Evolutionary conservation across 2,797 vertebrate species (phyloP), one percentile per base, ranked within the genome.

Genomic region (Etheostoma nigrum): DNA sequence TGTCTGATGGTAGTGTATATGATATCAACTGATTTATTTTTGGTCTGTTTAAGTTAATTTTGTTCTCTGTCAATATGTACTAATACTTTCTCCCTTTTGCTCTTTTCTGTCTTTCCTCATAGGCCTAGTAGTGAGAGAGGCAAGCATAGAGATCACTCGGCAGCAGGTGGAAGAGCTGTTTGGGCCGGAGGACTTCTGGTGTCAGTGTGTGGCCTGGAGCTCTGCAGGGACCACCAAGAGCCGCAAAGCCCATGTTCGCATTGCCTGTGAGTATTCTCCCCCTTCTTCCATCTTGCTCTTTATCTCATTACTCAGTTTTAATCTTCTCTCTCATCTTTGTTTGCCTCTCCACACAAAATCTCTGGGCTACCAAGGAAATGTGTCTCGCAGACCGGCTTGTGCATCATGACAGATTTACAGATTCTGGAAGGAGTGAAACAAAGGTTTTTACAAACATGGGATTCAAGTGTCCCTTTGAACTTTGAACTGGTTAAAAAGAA

Each of bases 161-260:
- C 98, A 99, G 93, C 98, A 99, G 84, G 98, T 99, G 25, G 98
- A 99, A 91, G 98, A 99, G 82, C 95, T 99, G 52, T 99, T 99
- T 0, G 97, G 98, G 12, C 96, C 97, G 0, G 98, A 99, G 91
- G 98, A 99, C 90, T 99, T 98, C 93, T 99, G 98, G 98, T 99
- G 98, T 91, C 98, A 99, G 92, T 99, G 98, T 61, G 98, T 99
- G 48, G 98, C 98, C 87, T 99, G 98, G 98, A 99, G 98, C 92
- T 99, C 98, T 0, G 97, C 98, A 0, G 98, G 98, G 78, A 99
- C 98, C 86, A 99, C 98, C 53, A 99, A 99, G 94, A 99, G 98
- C 92, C 95, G 98, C 33, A 99, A 98, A 89, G 97, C 98, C 63
- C 97, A 99, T 0, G 97, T 99, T 67, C 97, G 98, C 86, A 99